Conservation (phyloP, 2,888 invertebrate genomes). For the Philereme vetulata region DNA sequence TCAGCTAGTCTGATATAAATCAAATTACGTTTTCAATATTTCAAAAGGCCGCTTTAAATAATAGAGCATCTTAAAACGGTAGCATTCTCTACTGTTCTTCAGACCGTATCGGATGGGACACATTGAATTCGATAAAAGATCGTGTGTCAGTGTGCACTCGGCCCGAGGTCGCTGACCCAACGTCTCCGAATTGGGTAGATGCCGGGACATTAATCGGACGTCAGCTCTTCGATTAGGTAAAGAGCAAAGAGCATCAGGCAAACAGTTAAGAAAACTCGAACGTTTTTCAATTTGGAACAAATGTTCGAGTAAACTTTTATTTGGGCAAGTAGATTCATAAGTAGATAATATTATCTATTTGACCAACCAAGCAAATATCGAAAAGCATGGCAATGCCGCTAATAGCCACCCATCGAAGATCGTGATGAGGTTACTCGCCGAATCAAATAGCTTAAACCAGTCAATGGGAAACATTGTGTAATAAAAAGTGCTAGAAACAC, state of each 20-base stretch:
- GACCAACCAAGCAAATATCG: too few species aligned
- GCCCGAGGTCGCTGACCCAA: conserved; percentile 64
- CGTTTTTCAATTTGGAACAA: conserved; percentile 13
- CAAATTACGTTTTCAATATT: too few species aligned
- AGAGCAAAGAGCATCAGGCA: conserved; percentile 39
- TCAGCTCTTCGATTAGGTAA: conserved; percentile 35
- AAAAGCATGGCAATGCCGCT: too few species aligned
- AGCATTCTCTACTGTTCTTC: conserved; percentile 32
- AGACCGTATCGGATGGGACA: conserved; percentile 57
- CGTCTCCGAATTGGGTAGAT: conserved; percentile 70
- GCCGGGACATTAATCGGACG: conserved; percentile 73
- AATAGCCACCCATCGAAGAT: too few species aligned
- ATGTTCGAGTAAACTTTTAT: conserved; percentile 1
- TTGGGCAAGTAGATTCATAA: too few species aligned
- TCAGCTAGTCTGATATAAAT: too few species aligned
- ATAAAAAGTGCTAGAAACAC: too few species aligned
- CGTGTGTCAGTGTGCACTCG: conserved; percentile 53
- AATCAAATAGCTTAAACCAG: too few species aligned
- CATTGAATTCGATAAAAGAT: conserved; percentile 50
- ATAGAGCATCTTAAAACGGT: conserved; percentile 31
- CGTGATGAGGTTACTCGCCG: too few species aligned
- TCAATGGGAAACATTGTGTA: too few species aligned
- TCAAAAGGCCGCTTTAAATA: conserved; percentile 7
- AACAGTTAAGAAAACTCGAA: conserved; percentile 28
- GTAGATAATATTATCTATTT: too few species aligned